Evolutionary conservation across 2,113 vertebrate species (phyloP).

Genomic region (Ploceus nigricollis): DNA sequence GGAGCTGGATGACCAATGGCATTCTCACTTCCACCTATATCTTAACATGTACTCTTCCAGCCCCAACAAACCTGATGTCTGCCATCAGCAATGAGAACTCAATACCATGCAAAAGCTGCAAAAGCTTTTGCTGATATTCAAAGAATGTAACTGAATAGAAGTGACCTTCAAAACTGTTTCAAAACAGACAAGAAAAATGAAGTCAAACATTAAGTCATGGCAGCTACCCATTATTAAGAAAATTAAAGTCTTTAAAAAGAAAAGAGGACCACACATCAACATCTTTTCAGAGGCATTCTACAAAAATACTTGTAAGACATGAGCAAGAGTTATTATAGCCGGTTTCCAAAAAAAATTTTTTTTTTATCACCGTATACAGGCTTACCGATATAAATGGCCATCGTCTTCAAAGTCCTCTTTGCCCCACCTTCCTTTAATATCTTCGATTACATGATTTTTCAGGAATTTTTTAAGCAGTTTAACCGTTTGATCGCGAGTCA

Average conservation of each 20-base stretch:
- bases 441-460: constrained; percentile 87
- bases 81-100: neutral
- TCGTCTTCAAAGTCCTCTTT: constrained; percentile 86
- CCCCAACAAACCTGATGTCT: neutral
- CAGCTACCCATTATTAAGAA: neutral
- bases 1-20: neutral
- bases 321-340: neutral
- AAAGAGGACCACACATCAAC: neutral
- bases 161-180: neutral
- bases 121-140: neutral
- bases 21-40: neutral
- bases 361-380: fast-evolving
- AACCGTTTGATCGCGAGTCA: constrained; percentile 80
- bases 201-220: neutral
- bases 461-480: constrained; percentile 85
- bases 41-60: neutral
- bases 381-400: constrained; percentile 81
- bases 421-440: constrained; percentile 85
- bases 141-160: neutral
- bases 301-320: neutral
- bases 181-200: neutral
- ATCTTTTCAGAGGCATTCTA: neutral
- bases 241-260: neutral
- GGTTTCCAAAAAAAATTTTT: fast-evolving
- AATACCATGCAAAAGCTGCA: neutral